Conservation (phyloP, 2,113 vertebrate genomes). For the Amphiprion ocellaris region DNA sequence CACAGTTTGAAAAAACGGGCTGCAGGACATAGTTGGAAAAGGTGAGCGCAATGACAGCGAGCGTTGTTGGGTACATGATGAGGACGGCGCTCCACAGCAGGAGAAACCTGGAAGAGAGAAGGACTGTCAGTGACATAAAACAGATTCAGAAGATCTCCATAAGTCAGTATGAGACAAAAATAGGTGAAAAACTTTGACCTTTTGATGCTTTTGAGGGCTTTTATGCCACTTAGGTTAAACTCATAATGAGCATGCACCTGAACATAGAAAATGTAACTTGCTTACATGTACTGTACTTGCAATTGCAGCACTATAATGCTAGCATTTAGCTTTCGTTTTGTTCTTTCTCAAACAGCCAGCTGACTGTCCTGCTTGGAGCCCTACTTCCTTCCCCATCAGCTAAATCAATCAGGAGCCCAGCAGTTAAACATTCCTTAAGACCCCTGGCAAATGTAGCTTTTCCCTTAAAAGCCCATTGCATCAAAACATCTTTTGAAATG, state of each 20-base stretch:
- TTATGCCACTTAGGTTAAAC: no score
- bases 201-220: no score
- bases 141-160: not conserved
- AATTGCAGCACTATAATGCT: no score
- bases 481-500: not conserved
- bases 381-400: not conserved
- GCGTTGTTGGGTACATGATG: constrained; percentile 98
- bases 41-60: constrained; percentile 95
- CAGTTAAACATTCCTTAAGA: not conserved
- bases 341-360: no score
- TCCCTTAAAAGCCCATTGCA: not conserved
- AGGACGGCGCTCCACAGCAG: constrained; percentile 95
- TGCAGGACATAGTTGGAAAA: constrained; percentile 98
- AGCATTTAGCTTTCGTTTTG: no score
- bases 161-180: not conserved
- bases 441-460: not conserved
- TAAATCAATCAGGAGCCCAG: not conserved
- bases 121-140: not conserved
- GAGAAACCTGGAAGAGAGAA: constrained; percentile 87
- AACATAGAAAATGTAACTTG: no score
- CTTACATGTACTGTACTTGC: no score
- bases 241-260: no score
- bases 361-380: not conserved
- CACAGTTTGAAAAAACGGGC: constrained; percentile 92
- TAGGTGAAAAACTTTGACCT: not conserved